phyloP scores from a whole-genome alignment of 2,797 vertebrate species.

The Sternotherus odoratus region DNA sequence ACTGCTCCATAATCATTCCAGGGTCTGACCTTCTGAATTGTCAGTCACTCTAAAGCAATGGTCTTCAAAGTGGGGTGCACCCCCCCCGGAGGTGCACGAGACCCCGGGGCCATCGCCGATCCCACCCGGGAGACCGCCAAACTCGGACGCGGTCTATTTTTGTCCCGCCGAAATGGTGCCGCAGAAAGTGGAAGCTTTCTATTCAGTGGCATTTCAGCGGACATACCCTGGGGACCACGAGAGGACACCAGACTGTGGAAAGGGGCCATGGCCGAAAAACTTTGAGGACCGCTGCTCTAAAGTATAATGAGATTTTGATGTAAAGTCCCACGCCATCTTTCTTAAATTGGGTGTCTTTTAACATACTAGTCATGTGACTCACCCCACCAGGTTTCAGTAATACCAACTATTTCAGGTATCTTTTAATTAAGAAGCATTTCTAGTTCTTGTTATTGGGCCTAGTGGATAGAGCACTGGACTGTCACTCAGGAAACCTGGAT shows the following conservation, averaged over 20 bases:
- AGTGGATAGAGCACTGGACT: neutral
- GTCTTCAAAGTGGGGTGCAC: too few relatives aligned
- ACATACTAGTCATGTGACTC: neutral
- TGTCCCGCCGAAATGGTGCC: too few relatives aligned
- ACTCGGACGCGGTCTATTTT: too few relatives aligned
- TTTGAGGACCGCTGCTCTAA: too few relatives aligned
- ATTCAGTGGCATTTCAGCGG: too few relatives aligned
- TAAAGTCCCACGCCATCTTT: neutral
- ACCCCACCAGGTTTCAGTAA: neutral
- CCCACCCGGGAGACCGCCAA: too few relatives aligned
- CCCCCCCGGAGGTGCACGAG: too few relatives aligned
- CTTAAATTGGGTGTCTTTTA: accelerated
- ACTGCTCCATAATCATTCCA: neutral
- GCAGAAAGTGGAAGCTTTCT: too few relatives aligned
- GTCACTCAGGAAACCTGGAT: neutral
- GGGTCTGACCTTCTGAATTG: neutral
- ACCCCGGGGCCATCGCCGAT: too few relatives aligned
- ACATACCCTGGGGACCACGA: too few relatives aligned
- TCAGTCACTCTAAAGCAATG: neutral
- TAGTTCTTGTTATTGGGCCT: neutral
- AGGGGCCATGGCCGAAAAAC: too few relatives aligned
- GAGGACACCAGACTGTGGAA: too few relatives aligned
- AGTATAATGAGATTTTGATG: neutral
- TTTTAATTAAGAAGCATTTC: neutral
- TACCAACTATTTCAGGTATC: neutral